Conservation (phyloP, 2,797 vertebrate genomes). For the Neosalanx taihuensis region DNA sequence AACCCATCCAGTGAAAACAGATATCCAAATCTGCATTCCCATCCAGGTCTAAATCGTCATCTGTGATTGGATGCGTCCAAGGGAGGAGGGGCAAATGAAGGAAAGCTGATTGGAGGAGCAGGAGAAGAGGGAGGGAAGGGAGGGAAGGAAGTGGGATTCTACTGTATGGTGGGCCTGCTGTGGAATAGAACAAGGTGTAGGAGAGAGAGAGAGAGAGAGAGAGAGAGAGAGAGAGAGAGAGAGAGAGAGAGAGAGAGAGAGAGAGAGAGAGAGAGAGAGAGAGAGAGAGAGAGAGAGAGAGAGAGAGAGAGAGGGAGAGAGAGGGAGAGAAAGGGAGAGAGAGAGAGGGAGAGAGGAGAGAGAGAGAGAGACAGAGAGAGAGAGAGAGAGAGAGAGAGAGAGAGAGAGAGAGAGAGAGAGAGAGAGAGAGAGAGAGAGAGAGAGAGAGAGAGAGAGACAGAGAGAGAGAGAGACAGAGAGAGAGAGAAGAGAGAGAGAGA, state of each 20-base stretch:
- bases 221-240: not conserved
- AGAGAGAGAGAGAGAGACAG: constrained; percentile 3
- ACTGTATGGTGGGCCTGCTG: not conserved
- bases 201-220: constrained; percentile 11
- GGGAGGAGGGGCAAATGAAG: not conserved
- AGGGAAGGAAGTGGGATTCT: not conserved
- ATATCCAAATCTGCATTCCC: not conserved
- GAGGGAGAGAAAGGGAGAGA: not conserved
- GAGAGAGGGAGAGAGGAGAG: not conserved
- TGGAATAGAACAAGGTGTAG: not conserved
- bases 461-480: not conserved
- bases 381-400: not conserved
- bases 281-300: not conserved
- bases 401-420: not conserved
- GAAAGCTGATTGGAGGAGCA: not conserved
- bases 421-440: not conserved
- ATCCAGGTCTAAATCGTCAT: not conserved
- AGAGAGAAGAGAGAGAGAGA: not conserved
- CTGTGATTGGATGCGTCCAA: not conserved
- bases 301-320: not conserved
- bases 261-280: not conserved
- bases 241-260: not conserved
- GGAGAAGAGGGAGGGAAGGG: not conserved
- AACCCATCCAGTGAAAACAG: constrained; percentile 22
- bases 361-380: not conserved